These are phyloP conservation scores for Drosophila infuscata DNA, from an alignment of 2,888 invertebrate genomes.

Conservation along the genomic window DNA sequence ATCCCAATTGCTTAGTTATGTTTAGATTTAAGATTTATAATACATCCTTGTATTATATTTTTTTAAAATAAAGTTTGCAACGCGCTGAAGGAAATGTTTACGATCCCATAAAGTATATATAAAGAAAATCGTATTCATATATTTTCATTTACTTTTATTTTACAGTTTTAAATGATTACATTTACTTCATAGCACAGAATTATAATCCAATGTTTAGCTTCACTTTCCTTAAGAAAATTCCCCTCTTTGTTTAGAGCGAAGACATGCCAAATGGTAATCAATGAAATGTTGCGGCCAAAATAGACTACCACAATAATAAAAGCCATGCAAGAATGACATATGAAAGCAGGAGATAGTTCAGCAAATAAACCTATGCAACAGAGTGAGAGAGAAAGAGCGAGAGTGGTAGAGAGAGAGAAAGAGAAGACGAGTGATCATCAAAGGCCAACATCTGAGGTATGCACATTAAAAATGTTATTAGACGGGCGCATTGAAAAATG, in stretches of 20 bases:
- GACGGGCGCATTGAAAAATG: conserved; percentile 43
- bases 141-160: not conserved
- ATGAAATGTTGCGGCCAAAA: conserved; percentile 44
- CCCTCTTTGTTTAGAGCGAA: conserved; percentile 9
- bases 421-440: conserved; percentile 56
- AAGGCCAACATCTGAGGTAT: conserved; percentile 69
- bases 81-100: no score
- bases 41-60: no score
- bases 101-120: no score
- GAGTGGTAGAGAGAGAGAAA: not conserved
- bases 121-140: not conserved
- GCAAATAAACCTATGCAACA: conserved; percentile 8
- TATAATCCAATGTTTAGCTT: not conserved
- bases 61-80: no score
- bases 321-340: conserved; percentile 44
- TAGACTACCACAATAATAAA: conserved; percentile 50
- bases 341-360: conserved; percentile 7
- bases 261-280: conserved; percentile 37
- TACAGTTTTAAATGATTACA: not conserved
- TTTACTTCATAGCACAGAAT: not conserved
- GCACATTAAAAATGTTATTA: conserved; percentile 65
- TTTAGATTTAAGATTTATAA: no score
- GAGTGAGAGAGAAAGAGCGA: not conserved
- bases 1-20: no score
- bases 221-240: not conserved